Evolutionary conservation across 2,888 invertebrate species (phyloP), one percentile per base, ranked within the genome.

Genomic region (Ferrisia virgata): DNA sequence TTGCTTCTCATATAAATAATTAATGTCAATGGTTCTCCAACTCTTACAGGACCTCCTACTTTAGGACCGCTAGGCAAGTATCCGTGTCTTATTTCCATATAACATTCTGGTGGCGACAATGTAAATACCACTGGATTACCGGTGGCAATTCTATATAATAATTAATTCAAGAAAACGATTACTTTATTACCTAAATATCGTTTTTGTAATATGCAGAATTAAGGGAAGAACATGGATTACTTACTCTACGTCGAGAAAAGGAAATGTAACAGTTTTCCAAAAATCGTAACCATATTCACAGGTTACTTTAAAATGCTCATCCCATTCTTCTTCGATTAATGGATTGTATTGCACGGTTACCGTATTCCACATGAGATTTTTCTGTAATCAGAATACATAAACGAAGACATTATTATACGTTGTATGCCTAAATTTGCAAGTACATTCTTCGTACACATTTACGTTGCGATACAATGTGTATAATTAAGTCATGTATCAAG

Each of bases 301-400:
- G 69, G 96, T 97, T 81, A 97, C 96, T 90, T 97, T 96, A 89
- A 96, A 97, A 88, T 97, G 97, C 87, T 97, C 96, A 88, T 97
- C 97, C 89, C 94, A 93, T 88, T 97, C 97, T 88, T 97, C 97
- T 88, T 97, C 97, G 85, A 97, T 97, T 86, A 97, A 89, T 0
- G 96, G 92, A 89, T 96, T 97, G 89, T 97, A 97, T 88, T 97
- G 97, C 82, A 97, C 96, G 2, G 96, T 97, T 82, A 97, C 94
- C 0, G 97, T 97, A 89, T 97, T 97, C 96, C 96, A 97, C 97
- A 97, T 97, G 87, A 96, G 93, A 89, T 96, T 96, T 92, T 96
- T 95, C 95, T 95, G 90, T 76, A 88, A 87, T 85, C 64, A 85
- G 86, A 86, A 84, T n/a, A 47, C 72, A 84, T 28, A 64, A 25